Conservation (phyloP, 2,888 invertebrate species). For the Drosophila merina region DNA sequence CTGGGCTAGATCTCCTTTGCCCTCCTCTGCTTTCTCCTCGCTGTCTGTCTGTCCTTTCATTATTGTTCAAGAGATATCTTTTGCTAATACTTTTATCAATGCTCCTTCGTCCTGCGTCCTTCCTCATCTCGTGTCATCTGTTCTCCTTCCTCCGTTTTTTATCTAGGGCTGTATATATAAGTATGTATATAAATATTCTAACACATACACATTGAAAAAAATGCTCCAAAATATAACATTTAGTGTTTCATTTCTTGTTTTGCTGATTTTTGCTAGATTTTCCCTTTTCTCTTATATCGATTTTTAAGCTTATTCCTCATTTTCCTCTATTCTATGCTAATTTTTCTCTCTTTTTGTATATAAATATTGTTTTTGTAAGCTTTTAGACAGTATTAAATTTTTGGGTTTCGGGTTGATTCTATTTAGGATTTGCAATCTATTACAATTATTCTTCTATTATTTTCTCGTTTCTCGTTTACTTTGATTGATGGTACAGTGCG, state of each 20-base stretch:
- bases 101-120: constrained; percentile 23
- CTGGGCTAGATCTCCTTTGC: too few species aligned
- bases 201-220: constrained; percentile 59
- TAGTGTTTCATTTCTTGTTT: constrained; percentile 24
- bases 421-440: constrained; percentile 2
- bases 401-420: background rate
- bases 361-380: constrained; percentile 47
- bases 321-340: constrained; percentile 31
- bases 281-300: constrained; percentile 36
- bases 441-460: background rate
- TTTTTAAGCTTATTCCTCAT: constrained; percentile 24
- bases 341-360: constrained; percentile 14
- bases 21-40: constrained; percentile 8
- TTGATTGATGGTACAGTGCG: constrained; percentile 19
- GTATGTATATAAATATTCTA: constrained; percentile 23
- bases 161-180: constrained; percentile 23
- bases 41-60: constrained; percentile 25
- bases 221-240: constrained; percentile 56
- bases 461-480: background rate
- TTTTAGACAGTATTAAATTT: constrained; percentile 19
- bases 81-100: constrained; percentile 41
- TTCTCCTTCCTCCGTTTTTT: constrained; percentile 1
- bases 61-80: constrained; percentile 49
- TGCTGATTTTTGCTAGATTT: constrained; percentile 29
- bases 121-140: background rate